A percentile compares a stretch with the other conserved stretches of the same genome.
phyloP scores from a whole-genome alignment of 1,140 invertebrate genomes.

The Ericerus pela region DNA sequence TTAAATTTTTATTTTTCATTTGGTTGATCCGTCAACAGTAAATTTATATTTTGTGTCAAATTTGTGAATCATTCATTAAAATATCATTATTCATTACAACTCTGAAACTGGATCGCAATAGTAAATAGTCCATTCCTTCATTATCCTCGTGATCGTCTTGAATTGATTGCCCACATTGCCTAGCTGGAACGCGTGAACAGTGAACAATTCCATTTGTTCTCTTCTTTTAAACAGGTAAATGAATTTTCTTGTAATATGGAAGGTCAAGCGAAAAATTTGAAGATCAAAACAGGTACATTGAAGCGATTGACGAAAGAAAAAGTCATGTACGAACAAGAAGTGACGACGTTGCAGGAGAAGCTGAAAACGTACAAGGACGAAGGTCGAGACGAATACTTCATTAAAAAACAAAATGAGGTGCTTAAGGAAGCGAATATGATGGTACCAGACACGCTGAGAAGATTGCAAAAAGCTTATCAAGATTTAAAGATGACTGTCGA shows the following conservation, averaged over 20 bases:
- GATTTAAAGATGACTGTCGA: slow-evolving; percentile 58
- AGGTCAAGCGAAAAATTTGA: slow-evolving; percentile 59
- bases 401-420: slow-evolving; percentile 76
- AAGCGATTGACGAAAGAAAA: slow-evolving; percentile 77
- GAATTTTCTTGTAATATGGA: slow-evolving; percentile 31
- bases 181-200: too few species aligned
- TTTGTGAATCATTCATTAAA: too few species aligned
- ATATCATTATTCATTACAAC: too few species aligned
- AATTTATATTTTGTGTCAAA: too few species aligned
- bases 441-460: slow-evolving; percentile 70
- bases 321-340: slow-evolving; percentile 71
- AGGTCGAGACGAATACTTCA: slow-evolving; percentile 59
- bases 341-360: slow-evolving; percentile 49
- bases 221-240: too few species aligned
- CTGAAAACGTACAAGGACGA: slow-evolving; percentile 61
- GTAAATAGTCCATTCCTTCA: too few species aligned
- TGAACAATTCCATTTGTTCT: too few species aligned
- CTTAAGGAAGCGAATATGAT: slow-evolving; percentile 75
- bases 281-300: slow-evolving; percentile 77
- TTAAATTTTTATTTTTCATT: too few species aligned
- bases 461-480: slow-evolving; percentile 54
- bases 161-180: too few species aligned
- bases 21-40: too few species aligned
- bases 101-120: too few species aligned
- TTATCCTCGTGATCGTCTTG: too few species aligned